Conservation (phyloP, 2,113 vertebrate species). For the Manacus vitellinus region DNA sequence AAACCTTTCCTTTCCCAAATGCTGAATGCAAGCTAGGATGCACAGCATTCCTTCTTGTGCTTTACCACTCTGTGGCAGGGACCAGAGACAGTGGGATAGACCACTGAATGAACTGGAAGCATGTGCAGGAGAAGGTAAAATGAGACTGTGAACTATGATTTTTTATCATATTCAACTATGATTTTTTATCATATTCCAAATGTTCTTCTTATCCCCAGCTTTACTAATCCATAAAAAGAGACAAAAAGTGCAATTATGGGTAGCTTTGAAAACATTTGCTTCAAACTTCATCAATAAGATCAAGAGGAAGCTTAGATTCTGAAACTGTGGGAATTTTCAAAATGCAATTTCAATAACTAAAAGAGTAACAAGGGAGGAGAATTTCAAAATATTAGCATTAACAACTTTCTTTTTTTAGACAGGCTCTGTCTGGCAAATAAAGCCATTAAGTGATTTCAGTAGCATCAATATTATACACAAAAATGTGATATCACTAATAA, state of each 20-base stretch:
- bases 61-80: rapidly evolving
- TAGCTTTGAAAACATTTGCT: neutral
- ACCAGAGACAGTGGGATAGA: rapidly evolving
- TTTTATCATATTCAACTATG: neutral
- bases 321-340: slow-evolving; percentile 25
- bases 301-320: neutral
- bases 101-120: neutral
- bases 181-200: neutral
- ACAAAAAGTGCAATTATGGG: neutral
- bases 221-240: neutral
- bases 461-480: slow-evolving; percentile 47
- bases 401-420: slow-evolving; percentile 4
- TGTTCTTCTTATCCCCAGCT: neutral
- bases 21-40: rapidly evolving
- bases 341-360: slow-evolving; percentile 22
- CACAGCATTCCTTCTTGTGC: rapidly evolving
- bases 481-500: slow-evolving; percentile 39
- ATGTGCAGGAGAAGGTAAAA: neutral
- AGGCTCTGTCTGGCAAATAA: slow-evolving; percentile 50
- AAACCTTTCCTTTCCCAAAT: neutral
- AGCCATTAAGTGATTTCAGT: slow-evolving; percentile 12
- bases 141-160: neutral
- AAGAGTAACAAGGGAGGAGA: slow-evolving; percentile 12
- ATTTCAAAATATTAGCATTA: slow-evolving; percentile 46
- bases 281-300: neutral